These are phyloP conservation scores for Lasioglossum calceatum DNA, from an alignment of 2,888 invertebrate genomes.

Conservation along the genomic window DNA sequence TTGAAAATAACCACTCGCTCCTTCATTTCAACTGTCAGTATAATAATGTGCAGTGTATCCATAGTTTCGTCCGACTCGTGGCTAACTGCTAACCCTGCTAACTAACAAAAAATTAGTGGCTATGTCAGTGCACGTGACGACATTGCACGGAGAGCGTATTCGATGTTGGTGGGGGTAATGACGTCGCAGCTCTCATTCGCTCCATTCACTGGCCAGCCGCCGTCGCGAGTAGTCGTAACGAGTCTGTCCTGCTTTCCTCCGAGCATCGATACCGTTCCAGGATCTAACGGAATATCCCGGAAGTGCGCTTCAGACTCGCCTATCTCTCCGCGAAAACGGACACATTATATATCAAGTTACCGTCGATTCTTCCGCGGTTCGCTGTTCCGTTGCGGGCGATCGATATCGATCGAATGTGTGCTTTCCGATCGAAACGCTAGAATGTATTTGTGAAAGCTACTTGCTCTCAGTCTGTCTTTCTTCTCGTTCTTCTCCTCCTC, in stretches of 20 bases:
- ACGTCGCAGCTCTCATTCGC: conserved; percentile 74
- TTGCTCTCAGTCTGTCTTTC: conserved; percentile 53
- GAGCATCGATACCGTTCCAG: conserved; percentile 62
- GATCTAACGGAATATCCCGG: conserved; percentile 66
- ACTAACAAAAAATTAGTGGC: too few species aligned
- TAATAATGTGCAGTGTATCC: not conserved
- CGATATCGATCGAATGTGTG: conserved; percentile 18
- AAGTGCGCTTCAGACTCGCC: conserved; percentile 49
- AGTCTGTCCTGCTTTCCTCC: conserved; percentile 49
- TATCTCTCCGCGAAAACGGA: conserved; percentile 4
- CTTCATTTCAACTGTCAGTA: not conserved
- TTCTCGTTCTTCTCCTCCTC: conserved; percentile 26
- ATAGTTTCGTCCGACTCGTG: conserved; percentile 18
- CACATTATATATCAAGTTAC: conserved; percentile 4
- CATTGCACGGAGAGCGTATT: conserved; percentile 43
- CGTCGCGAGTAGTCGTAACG: conserved; percentile 63
- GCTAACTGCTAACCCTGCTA: not conserved
- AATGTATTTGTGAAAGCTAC: conserved; percentile 58
- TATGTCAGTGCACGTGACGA: conserved; percentile 40
- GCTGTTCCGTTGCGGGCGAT: not conserved
- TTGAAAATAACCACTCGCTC: not conserved
- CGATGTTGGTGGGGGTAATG: conserved; percentile 55
- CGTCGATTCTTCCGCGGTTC: not conserved
- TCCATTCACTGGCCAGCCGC: conserved; percentile 81
- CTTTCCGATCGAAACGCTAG: conserved; percentile 35